Base-by-base conservation (phyloP, 2,888 invertebrate genomes). In the Euproctis similis region DNA sequence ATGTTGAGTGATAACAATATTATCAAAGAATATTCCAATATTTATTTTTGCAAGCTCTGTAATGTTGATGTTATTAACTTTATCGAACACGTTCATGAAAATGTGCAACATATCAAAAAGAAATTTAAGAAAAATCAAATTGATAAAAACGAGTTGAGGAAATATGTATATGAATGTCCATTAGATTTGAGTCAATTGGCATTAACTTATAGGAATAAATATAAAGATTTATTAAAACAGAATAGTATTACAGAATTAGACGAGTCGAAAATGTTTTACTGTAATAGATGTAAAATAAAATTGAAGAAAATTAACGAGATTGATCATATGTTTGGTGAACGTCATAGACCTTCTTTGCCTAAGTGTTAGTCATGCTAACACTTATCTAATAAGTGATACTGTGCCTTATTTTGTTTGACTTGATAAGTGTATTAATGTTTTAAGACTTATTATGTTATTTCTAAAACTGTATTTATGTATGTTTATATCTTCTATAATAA, bases 311-410 rank as follows among this genome's bases (percentile, higher is more conserved):
- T 24, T 1, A 29, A n/a, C n/a, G 36, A 36, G 19, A 31, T 36
- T n/a, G 24, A 29, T 14, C 36, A 36, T 14, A 24, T 36, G 17
- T 19, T 36, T 1, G 29, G 36, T 9, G 18, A 29, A 11, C 12
- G 25, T 1, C 36, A 36, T 9, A 12, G 4, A 4, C 6, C 1
- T 16, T 4, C 8, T 7, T 19, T n/a, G n/a, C n/a, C n/a, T n/a
- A n/a, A n/a, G n/a, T n/a, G n/a, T n/a, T n/a, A n/a, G n/a, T n/a
- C n/a, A n/a, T n/a, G n/a, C n/a, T n/a, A n/a, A n/a, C n/a, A n/a
- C n/a, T n/a, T n/a, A n/a, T n/a, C n/a, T n/a, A n/a, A n/a, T n/a
- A n/a, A n/a, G n/a, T n/a, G n/a, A n/a, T n/a, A n/a, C n/a, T n/a
- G n/a, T n/a, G n/a, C n/a, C n/a, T n/a, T n/a, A n/a, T n/a, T n/a